These are phyloP conservation scores for Trachops cirrhosus DNA, from an alignment of 2,797 vertebrate species.

Conservation along the genomic window DNA sequence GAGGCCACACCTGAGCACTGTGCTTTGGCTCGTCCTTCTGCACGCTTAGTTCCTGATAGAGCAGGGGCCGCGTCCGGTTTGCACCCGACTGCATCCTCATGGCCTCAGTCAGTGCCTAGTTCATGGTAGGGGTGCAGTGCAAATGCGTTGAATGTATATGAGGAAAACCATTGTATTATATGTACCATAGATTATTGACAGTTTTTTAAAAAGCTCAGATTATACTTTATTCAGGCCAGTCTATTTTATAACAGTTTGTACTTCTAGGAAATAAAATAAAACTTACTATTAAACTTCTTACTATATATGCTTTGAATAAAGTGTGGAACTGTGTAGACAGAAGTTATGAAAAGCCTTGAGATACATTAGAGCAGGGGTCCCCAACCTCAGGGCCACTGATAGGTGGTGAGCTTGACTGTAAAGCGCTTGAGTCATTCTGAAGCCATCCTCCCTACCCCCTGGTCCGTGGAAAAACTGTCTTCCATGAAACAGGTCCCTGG, in stretches of 20 bases:
- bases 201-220: neutral
- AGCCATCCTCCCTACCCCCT: no score
- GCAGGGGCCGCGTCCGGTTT: neutral
- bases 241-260: neutral
- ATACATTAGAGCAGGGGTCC: neutral
- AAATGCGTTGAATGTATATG: neutral
- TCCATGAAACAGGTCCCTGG: no score
- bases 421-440: no score
- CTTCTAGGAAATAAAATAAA: constrained; percentile 3
- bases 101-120: neutral
- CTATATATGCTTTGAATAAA: neutral
- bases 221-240: neutral
- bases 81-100: neutral
- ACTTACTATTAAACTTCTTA: neutral
- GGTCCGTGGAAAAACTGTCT: no score
- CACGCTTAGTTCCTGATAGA: neutral
- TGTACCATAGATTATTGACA: neutral
- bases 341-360: neutral
- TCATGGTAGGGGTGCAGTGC: neutral
- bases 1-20: neutral
- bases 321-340: neutral
- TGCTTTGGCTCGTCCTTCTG: neutral
- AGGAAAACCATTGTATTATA: neutral
- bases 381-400: no score
- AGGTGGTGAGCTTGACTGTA: no score